Base-by-base conservation (phyloP, 2,113 vertebrate genomes). In the Corvus cornix region DNA sequence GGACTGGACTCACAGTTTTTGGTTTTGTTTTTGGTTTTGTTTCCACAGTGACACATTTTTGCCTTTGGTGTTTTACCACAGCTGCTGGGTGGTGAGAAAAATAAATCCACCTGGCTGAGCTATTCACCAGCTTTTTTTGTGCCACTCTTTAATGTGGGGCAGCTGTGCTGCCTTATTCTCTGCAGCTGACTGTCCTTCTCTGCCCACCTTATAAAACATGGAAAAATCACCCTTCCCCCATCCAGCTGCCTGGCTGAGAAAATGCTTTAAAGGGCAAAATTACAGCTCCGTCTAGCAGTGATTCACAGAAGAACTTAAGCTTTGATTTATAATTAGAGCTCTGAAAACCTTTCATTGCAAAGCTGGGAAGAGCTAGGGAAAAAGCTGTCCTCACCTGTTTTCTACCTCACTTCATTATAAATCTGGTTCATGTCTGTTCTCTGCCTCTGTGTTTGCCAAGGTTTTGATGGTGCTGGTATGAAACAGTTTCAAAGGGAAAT, bases 251-350 rank as follows among this genome's bases (percentile, higher is more conserved):
- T 91, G 78, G 30, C 67, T 94, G 90, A 76, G 67, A 59, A 86
- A 91, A 68, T 86, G 31, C 43, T 95, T 95, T 91, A 91, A 93
- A 91, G 78, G 82, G 33, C 28, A 70, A 86, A 95, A 95, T 77
- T 77, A 59, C 82, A 85, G 51, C 72, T 93, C 72, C 79, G 95
- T 95, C 93, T 95, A 88, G 94, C 64, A 35, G 55, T 77, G 75
- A 73, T 86, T 90, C 87, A 93, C 51, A 80, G 78, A 80, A 93
- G 75, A 96, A 72, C 68, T 88, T 67, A 24, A 89, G 95, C 87
- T 96, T 94, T 96, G 87, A 90, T 95, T 96, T 95, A 90, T 95
- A 93, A 96, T 95, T 95, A 93, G 93, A 91, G 59, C 48, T 83
- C 67, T 80, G 75, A 80, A 93, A 94, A 37, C 75, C 75, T 95